A percentile compares a stretch with the other conserved stretches of the same genome.
Evolutionary conservation across 2,113 vertebrate species (phyloP).

Genomic region (Balaeniceps rex): DNA sequence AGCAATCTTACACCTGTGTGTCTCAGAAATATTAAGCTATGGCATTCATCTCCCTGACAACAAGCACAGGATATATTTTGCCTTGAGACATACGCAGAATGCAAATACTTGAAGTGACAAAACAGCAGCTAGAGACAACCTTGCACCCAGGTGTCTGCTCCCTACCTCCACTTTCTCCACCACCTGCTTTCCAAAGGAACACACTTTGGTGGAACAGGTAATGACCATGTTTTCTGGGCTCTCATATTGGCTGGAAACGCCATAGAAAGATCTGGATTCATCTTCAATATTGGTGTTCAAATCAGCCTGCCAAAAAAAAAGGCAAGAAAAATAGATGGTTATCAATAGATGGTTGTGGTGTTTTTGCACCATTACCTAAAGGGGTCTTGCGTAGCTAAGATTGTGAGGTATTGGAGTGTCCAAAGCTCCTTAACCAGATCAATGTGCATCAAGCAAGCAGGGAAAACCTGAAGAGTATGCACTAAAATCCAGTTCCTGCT

Average conservation of each 20-base stretch:
- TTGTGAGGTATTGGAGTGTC: not conserved
- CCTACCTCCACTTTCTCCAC: constrained; percentile 96
- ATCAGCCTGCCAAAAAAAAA: constrained; percentile 78
- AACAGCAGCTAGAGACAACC: not conserved
- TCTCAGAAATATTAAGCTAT: not conserved
- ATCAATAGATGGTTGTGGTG: not conserved
- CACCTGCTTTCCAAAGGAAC: constrained; percentile 97
- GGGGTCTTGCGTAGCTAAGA: not conserved
- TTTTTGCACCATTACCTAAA: not conserved
- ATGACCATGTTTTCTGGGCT: constrained; percentile 94
- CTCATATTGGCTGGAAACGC: constrained; percentile 94
- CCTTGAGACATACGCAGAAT: not conserved
- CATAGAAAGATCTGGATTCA: constrained; percentile 91
- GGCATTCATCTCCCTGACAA: not conserved
- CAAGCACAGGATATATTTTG: not conserved
- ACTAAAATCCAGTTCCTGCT: not conserved
- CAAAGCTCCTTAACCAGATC: not conserved
- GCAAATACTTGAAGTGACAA: not conserved
- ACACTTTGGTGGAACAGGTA: constrained; percentile 95
- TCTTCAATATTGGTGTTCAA: constrained; percentile 90
- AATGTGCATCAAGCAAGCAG: not conserved
- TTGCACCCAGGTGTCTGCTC: not conserved
- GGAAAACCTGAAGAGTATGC: not conserved
- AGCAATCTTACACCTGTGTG: not conserved
- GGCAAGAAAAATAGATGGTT: not conserved